Evolutionary conservation across 1,140 invertebrate genomes (phyloP).

Genomic region (Plectus sambesii): DNA sequence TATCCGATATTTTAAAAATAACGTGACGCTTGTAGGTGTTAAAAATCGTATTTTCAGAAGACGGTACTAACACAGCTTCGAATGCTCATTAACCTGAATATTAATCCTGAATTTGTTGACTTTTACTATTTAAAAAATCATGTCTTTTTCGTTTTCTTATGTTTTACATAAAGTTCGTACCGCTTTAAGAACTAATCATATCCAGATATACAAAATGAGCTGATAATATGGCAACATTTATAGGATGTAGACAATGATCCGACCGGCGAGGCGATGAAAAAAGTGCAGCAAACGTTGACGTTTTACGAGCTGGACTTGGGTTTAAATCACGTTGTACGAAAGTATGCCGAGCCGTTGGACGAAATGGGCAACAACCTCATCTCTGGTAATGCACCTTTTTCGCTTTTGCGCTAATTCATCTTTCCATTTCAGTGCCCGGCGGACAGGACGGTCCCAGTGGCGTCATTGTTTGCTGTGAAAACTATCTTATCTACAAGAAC

Average conservation of each 20-base stretch:
- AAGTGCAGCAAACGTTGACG: conserved; percentile 89
- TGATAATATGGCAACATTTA: too few relatives aligned
- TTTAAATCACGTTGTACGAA: conserved; percentile 94
- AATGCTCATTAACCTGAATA: too few relatives aligned
- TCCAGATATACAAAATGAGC: too few relatives aligned
- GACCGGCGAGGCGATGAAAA: conserved; percentile 82
- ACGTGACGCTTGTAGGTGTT: too few relatives aligned
- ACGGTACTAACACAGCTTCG: too few relatives aligned
- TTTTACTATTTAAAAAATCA: too few relatives aligned
- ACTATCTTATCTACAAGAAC: conserved; percentile 99
- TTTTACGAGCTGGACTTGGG: conserved; percentile 99
- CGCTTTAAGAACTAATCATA: too few relatives aligned
- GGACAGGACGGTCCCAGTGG: conserved; percentile 97
- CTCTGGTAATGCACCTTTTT: too few relatives aligned
- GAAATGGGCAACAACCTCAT: conserved; percentile 97
- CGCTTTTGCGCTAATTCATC: conserved; percentile 20
- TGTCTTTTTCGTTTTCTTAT: neutral
- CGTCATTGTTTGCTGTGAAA: conserved; percentile 96
- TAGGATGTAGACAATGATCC: conserved; percentile 86
- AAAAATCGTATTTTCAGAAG: too few relatives aligned
- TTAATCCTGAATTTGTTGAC: too few relatives aligned
- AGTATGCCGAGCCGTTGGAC: conserved; percentile 93
- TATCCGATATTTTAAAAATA: too few relatives aligned
- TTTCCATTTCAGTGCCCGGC: conserved; percentile 54
- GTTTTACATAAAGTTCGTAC: conserved; percentile 17